Evolutionary conservation across 2,113 vertebrate species (phyloP).

Genomic region (Semicossyphus pulcher): DNA sequence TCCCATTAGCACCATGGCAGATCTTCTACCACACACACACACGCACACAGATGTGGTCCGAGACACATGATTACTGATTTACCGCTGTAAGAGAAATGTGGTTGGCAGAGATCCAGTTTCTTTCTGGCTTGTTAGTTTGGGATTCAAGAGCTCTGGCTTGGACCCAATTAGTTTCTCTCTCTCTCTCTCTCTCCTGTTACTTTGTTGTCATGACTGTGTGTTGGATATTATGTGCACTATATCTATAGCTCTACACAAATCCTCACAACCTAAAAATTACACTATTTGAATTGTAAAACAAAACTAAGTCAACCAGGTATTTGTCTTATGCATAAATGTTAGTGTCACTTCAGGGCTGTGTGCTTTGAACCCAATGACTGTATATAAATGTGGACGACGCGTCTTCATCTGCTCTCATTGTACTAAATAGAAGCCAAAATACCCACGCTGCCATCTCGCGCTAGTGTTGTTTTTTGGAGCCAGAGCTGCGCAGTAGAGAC

Average conservation of each 20-base stretch:
- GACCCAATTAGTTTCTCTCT: constrained; percentile 61
- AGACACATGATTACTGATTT: constrained; percentile 57
- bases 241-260: not conserved
- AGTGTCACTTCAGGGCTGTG: not conserved
- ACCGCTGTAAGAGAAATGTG: constrained; percentile 30
- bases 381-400: too few species aligned
- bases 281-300: not conserved
- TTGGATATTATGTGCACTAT: constrained; percentile 1
- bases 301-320: not conserved
- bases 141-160: constrained; percentile 54
- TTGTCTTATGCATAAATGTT: not conserved
- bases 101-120: constrained; percentile 59
- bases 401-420: too few species aligned
- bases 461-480: too few species aligned
- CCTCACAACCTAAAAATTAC: not conserved
- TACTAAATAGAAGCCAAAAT: too few species aligned
- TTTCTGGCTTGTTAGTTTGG: constrained; percentile 65
- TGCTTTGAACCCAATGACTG: too few species aligned
- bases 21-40: too few species aligned
- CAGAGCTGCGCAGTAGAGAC: too few species aligned
- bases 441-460: too few species aligned
- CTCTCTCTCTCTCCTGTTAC: constrained; percentile 28
- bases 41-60: constrained; percentile 10
- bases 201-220: constrained; percentile 18
- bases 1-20: too few species aligned